Conservation (phyloP, 2,888 invertebrate genomes). For the Serrognathus titanus region DNA sequence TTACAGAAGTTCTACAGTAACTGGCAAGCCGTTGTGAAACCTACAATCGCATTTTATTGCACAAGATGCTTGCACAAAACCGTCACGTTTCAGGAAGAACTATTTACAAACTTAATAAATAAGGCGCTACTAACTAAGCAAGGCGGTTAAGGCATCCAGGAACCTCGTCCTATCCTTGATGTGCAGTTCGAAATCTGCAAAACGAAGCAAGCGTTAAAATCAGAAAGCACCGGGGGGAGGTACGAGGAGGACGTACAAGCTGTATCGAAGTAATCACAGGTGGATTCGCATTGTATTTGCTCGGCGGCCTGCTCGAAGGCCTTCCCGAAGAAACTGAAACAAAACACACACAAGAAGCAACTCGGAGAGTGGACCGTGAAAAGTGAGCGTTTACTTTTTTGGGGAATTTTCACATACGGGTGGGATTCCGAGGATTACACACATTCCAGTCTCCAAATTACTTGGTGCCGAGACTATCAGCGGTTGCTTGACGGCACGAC, state of each 20-base stretch:
- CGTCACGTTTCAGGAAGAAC: not conserved
- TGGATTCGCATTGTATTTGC: conserved; percentile 64
- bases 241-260: conserved; percentile 56
- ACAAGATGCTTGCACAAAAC: not conserved
- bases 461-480: conserved; percentile 66
- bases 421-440: conserved; percentile 72
- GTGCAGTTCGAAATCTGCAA: conserved; percentile 71
- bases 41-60: too few relatives aligned
- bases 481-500: conserved; percentile 60
- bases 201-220: conserved; percentile 28
- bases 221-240: not conserved
- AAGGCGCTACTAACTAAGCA: conserved; percentile 52
- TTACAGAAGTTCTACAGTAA: too few relatives aligned
- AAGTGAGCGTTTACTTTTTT: conserved; percentile 52
- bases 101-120: not conserved
- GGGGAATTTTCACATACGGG: conserved; percentile 72
- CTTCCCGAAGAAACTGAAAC: conserved; percentile 77
- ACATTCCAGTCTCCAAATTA: conserved; percentile 55
- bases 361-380: not conserved
- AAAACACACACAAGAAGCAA: conserved; percentile 28
- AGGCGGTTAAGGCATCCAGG: conserved; percentile 79
- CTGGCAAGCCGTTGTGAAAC: too few relatives aligned
- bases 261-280: conserved; percentile 77
- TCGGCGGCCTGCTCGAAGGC: conserved; percentile 89
- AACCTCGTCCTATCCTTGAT: conserved; percentile 78